Evolutionary conservation across 2,888 invertebrate genomes (phyloP), one percentile per base, ranked within the genome.

Genomic region (Electrophaes corylata): DNA sequence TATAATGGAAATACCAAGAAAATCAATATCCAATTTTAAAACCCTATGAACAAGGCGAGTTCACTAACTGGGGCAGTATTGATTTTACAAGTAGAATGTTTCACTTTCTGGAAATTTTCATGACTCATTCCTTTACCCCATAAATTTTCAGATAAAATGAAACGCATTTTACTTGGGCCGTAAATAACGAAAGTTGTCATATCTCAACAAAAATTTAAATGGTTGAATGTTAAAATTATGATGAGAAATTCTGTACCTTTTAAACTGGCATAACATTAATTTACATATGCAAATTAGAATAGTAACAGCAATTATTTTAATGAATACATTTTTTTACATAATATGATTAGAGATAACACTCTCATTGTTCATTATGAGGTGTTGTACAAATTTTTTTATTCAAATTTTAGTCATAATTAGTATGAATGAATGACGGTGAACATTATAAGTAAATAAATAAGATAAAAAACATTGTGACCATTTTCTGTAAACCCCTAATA

Each of bases 271-370:
- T 62, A 55, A 54, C 48, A 19, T 26, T 33, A 56, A 65, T 67
- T 67, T 20, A 55, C 60, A 67, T 62, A 67, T 67, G 60, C 55
- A 60, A 62, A 67, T 65, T 55, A 33, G 33, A 48, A 61, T 56
- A 47, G 62, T 56, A 62, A 61, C 64, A 64, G 26, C 60, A 65
- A 58, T 67, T 64, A 67, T 55, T 55, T 52, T 60, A 55, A 66
- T 65, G 53, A 39, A 43, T 59, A 57, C 63, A 65, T 58, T 53
- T 60, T 60, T 64, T 58, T 58, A 56, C 62, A 62, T 61, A 63
- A 54, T 48, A 54, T 58, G 33, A 54, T 44, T 19, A 14, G 23
- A 39, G 49, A 56, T 55, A 35, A 55, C n/a, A 49, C 56, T 50
- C 39, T 49, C 26, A 51, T 57, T 57, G 43, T 48, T 47, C 37